Evolutionary conservation across 2,113 vertebrate species (phyloP), one percentile per base, ranked within the genome.

Genomic region (Rhinogobius similis): DNA sequence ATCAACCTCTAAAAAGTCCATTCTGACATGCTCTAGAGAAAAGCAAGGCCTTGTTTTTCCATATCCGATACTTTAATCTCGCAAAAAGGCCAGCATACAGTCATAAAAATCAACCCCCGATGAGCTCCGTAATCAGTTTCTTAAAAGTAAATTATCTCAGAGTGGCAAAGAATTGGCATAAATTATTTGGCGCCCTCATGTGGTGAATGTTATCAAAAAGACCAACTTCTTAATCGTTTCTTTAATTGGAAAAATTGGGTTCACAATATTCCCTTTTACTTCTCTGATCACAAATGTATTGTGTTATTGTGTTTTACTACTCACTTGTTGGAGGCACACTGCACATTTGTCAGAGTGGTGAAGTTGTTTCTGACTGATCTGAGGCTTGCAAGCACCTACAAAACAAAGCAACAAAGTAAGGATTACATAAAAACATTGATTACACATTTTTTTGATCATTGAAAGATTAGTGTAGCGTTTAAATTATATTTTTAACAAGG

Each of bases 351-450:
- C 67, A 99, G 87, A 20, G 95, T 72, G 2, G 94, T 97, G 89
- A 98, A 96, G 88, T 99, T 99, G 90, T 96, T 98, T 82, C 98
- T 95, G 68, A 99, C 95, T 4, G 96, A 98, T 27, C 96, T 89
- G 56, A 99, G 91, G 75, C 98, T 99, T 21, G 97, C 98, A 20
- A 99, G 94, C 69, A 99, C 98, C 98, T 99, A 65, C 13, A 68
- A 71, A 62, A 32, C 9, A 11, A 27, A 5, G 52, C 23, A 55
- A 55, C 23, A 55, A 1, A 24, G n/a, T 23, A 23, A 55, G 3
- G 52, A 55, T 55, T 5, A 20, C 10, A 41, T 13, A 12, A 41
- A 13, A 36, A 5, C 32, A 36, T 7, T n/a, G n/a, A n/a, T n/a
- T n/a, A n/a, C n/a, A n/a, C n/a, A n/a, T n/a, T n/a, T n/a, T n/a